Percentiles rank a stretch among this genome's conserved stretches.
Evolutionary conservation across 2,888 invertebrate species (phyloP).

Genomic region (Lasioglossum marginatum): DNA sequence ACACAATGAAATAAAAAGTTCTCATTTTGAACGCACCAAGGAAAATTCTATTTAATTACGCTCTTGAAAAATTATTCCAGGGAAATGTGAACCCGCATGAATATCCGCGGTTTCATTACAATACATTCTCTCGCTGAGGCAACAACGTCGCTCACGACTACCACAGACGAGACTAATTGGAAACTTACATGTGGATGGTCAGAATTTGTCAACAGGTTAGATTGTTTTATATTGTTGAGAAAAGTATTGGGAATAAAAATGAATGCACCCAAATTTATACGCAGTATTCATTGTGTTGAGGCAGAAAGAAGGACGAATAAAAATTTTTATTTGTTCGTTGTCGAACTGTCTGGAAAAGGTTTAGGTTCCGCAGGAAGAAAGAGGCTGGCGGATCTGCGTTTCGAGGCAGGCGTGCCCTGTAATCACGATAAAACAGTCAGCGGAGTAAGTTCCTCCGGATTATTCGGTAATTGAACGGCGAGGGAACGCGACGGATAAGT

Average conservation of each 20-base stretch:
- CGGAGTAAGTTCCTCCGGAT: conserved; percentile 35
- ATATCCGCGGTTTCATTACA: conserved; percentile 9
- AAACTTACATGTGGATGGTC: background rate
- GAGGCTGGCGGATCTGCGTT: background rate
- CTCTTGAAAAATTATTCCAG: background rate
- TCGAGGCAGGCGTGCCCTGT: background rate
- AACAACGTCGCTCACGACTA: background rate
- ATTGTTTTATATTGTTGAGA: background rate
- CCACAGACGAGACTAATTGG: background rate
- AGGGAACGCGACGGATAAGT: conserved; percentile 60
- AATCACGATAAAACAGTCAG: conserved; percentile 27
- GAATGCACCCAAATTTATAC: background rate
- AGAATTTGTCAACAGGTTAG: background rate
- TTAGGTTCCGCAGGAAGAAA: background rate
- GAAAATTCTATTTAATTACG: conserved; percentile 6
- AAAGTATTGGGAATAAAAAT: background rate
- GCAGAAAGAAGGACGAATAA: background rate
- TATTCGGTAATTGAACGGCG: conserved; percentile 60
- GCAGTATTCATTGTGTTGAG: background rate
- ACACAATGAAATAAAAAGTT: conserved; percentile 5
- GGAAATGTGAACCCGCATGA: background rate
- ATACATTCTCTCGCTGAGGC: background rate
- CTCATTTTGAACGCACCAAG: background rate
- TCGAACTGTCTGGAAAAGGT: background rate
- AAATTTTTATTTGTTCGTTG: background rate